Conservation (phyloP, 2,888 invertebrate species). For the Erebia epiphron region DNA sequence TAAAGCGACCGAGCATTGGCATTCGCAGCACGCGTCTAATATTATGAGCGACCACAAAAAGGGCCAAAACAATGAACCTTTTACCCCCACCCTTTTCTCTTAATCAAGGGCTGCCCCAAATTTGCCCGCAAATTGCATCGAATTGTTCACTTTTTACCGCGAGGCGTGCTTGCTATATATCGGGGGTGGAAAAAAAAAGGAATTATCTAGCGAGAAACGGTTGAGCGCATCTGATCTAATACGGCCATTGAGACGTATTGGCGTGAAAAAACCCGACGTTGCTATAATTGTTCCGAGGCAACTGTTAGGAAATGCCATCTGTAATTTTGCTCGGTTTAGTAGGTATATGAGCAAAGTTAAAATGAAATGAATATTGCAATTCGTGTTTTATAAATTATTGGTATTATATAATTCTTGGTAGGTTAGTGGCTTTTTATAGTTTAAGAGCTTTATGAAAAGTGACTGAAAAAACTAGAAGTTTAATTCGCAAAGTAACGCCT, state of each 20-base stretch:
- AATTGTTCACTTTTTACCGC: constrained; percentile 82
- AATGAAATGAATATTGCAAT: constrained; percentile 15
- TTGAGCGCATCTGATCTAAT: constrained; percentile 61
- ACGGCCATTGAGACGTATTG: constrained; percentile 68
- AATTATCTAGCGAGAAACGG: constrained; percentile 60
- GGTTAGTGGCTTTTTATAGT: neutral
- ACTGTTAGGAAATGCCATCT: constrained; percentile 47
- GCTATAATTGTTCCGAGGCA: constrained; percentile 43
- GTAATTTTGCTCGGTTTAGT: constrained; percentile 37
- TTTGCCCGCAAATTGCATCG: constrained; percentile 81
- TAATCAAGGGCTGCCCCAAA: constrained; percentile 77
- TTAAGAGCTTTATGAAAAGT: neutral
- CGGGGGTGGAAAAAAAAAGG: constrained; percentile 62
- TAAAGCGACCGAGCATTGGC: constrained; percentile 15
- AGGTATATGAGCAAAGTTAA: constrained; percentile 17
- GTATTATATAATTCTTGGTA: too few relatives aligned
- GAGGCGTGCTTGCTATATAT: constrained; percentile 57
- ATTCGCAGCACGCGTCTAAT: constrained; percentile 57
- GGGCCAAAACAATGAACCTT: constrained; percentile 70
- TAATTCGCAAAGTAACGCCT: too few relatives aligned
- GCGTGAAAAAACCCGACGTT: constrained; percentile 49
- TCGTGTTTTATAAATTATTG: neutral
- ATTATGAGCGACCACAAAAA: constrained; percentile 65
- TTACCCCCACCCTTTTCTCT: constrained; percentile 58
- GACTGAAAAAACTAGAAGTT: too few relatives aligned